Percentiles rank a stretch among this genome's conserved stretches.
phyloP scores from a whole-genome alignment of 37 sponge, comb jelly and placozoan species.

The Petrosia ficiformis region DNA sequence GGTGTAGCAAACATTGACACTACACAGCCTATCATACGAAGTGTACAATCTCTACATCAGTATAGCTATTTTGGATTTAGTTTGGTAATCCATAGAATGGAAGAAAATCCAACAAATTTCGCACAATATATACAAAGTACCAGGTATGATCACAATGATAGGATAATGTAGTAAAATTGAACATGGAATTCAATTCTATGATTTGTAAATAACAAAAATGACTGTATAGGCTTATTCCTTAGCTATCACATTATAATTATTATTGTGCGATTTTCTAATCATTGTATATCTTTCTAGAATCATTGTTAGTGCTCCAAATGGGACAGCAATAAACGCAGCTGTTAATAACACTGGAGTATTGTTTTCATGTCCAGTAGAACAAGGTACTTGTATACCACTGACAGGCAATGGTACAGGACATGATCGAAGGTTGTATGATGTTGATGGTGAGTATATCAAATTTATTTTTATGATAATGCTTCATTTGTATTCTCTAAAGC shows the following conservation, averaged over 20 bases:
- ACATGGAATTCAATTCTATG: too few species aligned
- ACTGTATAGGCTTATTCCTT: too few species aligned
- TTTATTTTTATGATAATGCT: neutral
- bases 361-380: conserved; percentile 37
- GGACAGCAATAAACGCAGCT: neutral
- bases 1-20: conserved; percentile 48
- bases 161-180: neutral
- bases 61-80: conserved; percentile 34
- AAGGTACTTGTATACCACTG: neutral
- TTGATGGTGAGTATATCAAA: neutral
- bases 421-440: conserved; percentile 32
- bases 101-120: neutral
- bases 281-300: too few species aligned
- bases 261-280: neutral
- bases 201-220: too few species aligned
- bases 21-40: conserved; percentile 34
- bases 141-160: conserved; percentile 1
- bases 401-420: conserved; percentile 3
- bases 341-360: conserved; percentile 37
- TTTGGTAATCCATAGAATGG: conserved; percentile 29
- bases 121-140: neutral
- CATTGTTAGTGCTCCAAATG: conserved; percentile 57
- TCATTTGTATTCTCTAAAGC: neutral
- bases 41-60: neutral
- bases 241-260: neutral